Evolutionary conservation across 1,140 invertebrate genomes (phyloP).

Genomic region (Drosophila murphyi): DNA sequence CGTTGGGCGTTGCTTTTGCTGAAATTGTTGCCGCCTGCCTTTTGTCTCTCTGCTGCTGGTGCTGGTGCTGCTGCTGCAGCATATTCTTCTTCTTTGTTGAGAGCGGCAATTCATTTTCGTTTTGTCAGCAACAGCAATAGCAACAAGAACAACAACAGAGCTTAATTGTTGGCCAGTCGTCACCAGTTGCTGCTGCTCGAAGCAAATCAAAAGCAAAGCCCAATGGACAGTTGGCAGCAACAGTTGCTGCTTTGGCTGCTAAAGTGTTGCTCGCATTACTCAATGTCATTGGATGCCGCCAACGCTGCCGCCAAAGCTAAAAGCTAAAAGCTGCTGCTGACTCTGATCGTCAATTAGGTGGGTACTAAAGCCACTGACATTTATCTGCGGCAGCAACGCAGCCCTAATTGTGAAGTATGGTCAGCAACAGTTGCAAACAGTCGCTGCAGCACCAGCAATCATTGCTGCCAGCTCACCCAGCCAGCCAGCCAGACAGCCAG

Average conservation of each 20-base stretch:
- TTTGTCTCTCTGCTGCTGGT: slow-evolving; percentile 22
- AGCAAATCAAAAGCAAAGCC: slow-evolving; percentile 65
- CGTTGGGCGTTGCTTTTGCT: slow-evolving; percentile 42
- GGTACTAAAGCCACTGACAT: slow-evolving; percentile 48
- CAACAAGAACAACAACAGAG: slow-evolving; percentile 28
- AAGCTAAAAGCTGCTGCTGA: slow-evolving; percentile 13
- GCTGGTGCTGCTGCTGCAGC: slow-evolving; percentile 7
- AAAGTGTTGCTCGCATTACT: slow-evolving; percentile 64
- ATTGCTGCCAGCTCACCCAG: slow-evolving; percentile 20
- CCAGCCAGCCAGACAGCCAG: slow-evolving; percentile 12
- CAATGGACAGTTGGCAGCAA: slow-evolving; percentile 30
- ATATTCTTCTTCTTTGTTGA: slow-evolving; percentile 35
- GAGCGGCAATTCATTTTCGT: slow-evolving; percentile 70
- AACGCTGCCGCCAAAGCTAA: slow-evolving; percentile 54
- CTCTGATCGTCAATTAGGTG: slow-evolving; percentile 74
- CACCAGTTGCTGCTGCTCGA: slow-evolving; percentile 50
- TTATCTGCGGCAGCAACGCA: slow-evolving; percentile 46
- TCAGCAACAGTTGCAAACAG: slow-evolving; percentile 12
- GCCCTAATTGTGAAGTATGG: slow-evolving; percentile 57
- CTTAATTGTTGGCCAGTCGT: slow-evolving; percentile 74
- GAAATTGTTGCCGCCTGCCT: slow-evolving; percentile 46
- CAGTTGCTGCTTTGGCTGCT: slow-evolving; percentile 17
- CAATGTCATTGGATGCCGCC: slow-evolving; percentile 66
- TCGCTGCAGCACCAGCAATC: slow-evolving; percentile 24
- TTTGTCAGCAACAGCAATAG: slow-evolving; percentile 54